Conservation (phyloP, 2,797 vertebrate genomes). For the Apogon hyalosoma region DNA sequence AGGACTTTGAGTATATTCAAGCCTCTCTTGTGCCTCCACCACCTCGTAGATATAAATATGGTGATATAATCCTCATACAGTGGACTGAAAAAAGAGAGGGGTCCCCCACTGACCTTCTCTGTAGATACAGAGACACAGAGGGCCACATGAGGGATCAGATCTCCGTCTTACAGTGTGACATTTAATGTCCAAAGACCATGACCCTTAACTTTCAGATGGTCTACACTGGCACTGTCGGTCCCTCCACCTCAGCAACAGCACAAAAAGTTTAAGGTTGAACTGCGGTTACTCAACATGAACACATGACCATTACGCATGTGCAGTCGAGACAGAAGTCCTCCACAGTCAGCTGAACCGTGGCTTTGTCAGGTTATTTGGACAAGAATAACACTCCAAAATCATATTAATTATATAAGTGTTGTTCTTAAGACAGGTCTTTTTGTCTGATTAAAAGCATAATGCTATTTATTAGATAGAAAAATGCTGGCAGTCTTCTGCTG, state of each 20-base stretch:
- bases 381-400: neutral
- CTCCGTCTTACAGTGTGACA: conserved; percentile 82
- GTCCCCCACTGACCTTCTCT: conserved; percentile 80
- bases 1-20: neutral
- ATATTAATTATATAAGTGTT: too few relatives aligned
- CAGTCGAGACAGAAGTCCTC: conserved; percentile 15
- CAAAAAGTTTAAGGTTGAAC: conserved; percentile 30
- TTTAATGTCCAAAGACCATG: conserved; percentile 86
- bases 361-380: conserved; percentile 21
- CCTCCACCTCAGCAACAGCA: conserved; percentile 17
- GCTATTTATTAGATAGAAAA: too few relatives aligned
- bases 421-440: conserved; percentile 6
- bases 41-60: conserved; percentile 15
- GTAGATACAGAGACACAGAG: conserved; percentile 47
- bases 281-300: conserved; percentile 6
- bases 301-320: conserved; percentile 34
- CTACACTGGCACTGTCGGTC: conserved; percentile 21
- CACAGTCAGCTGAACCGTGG: neutral
- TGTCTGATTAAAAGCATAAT: neutral
- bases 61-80: conserved; percentile 36
- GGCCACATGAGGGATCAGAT: conserved; percentile 80
- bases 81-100: conserved; percentile 58
- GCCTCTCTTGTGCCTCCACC: neutral
- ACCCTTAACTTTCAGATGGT: conserved; percentile 78
- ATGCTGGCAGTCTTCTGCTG: too few relatives aligned